Base-by-base conservation (phyloP, 1,140 invertebrate species). In the Plectrocnemia conspersa region DNA sequence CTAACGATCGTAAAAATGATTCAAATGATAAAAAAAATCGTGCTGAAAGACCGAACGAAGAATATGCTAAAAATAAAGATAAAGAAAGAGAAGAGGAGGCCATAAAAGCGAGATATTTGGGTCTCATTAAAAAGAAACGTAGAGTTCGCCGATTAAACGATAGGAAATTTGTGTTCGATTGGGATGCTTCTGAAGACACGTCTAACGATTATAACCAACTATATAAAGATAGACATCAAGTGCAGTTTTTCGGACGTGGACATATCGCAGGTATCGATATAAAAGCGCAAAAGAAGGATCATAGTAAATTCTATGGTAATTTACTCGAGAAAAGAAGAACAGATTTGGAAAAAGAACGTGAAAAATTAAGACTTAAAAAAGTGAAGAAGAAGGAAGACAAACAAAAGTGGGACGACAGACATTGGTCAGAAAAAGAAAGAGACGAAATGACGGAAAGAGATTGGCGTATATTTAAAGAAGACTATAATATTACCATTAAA, bases 401-500 rank as follows among this genome's bases (percentile, higher is more conserved):
- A 75, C 93, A 98, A 68, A 91, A 93, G 67, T 98, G 92, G 90
- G 97, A 99, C 76, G 96, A 99, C 68, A 81, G 97, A 19, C 97
- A 99, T 73, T 99, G 97, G 97, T 90, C 88, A 13, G 93, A 99
- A 64, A 99, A 99, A 73, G 82, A 83, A 9, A 66, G 88, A 0
- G 82, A 87, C 44, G 94, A 99, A 75, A 99, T 99, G 97, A 95
- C 90, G 7, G 96, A 99, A 68, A 80, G 97, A 67, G 97, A 99
- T 78, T 99, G 97, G 97, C 82, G 97, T 68, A 99, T 99, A 64
- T 99, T 99, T 67, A 83, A 96, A 57, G 97, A 99, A 77, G 97
- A 99, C 77, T 99, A 97, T 68, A 99, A 97, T 67, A 99, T 99
- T 38, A 91, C 93, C 3, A 95, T 98, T 40, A 99, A 99, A 72